A percentile compares a stretch with the other conserved stretches of the same genome.
Conservation (phyloP, 2,113 vertebrate genomes). For the Plotosus lineatus region DNA sequence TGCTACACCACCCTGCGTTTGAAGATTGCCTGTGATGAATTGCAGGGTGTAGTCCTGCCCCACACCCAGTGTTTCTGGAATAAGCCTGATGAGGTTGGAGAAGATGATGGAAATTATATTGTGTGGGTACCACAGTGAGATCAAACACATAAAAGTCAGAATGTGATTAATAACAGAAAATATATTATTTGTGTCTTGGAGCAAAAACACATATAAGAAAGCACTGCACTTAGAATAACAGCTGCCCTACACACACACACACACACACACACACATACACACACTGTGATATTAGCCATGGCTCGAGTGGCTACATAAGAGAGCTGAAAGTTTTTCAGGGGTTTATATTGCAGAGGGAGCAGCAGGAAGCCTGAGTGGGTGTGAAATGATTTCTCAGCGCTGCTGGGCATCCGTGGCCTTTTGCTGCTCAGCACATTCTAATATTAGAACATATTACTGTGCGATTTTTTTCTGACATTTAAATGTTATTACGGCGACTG, state of each 20-base stretch:
- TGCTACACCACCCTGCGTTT: no score
- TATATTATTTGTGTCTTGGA: not conserved
- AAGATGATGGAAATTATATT: not conserved
- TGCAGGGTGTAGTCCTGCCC: not conserved
- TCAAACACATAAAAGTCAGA: not conserved
- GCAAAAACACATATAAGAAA: no score
- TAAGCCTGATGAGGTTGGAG: not conserved
- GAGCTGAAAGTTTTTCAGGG: constrained; percentile 27
- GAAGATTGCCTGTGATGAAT: not conserved
- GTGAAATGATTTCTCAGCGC: constrained; percentile 38
- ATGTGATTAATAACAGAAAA: not conserved
- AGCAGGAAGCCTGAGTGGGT: constrained; percentile 18
- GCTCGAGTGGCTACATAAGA: not conserved
- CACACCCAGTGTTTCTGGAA: not conserved
- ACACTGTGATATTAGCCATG: not conserved
- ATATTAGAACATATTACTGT: constrained; percentile 39
- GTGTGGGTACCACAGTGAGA: not conserved
- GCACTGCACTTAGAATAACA: not conserved
- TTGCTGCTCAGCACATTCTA: constrained; percentile 41
- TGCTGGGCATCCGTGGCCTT: constrained; percentile 37
- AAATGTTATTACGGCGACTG: constrained; percentile 32
- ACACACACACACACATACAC: not conserved
- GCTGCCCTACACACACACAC: not conserved
- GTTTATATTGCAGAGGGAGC: constrained; percentile 33
- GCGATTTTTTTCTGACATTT: constrained; percentile 39